These are phyloP conservation scores for Phylloscopus trochilus DNA, from an alignment of 2,113 vertebrate species.

Conservation along the genomic window DNA sequence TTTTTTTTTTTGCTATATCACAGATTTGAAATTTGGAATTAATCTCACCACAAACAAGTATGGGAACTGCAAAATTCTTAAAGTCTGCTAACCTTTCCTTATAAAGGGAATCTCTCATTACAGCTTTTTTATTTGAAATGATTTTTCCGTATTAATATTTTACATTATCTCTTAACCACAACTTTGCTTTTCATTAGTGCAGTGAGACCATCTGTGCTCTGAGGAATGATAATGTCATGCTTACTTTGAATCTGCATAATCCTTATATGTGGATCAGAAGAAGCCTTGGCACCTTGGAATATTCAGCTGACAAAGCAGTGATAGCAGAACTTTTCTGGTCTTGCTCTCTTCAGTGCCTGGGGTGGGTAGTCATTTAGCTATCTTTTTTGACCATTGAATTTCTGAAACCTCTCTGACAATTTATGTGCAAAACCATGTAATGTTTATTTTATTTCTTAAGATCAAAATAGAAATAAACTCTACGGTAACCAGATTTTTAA, in stretches of 20 bases:
- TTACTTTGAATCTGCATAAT: neutral
- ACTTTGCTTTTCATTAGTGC: neutral
- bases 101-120: neutral
- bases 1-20: neutral
- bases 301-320: neutral
- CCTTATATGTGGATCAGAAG: neutral
- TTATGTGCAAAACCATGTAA: neutral
- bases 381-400: neutral
- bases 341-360: neutral
- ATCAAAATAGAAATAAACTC: neutral
- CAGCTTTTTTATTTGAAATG: neutral
- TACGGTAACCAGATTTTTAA: neutral
- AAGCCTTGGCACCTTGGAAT: neutral
- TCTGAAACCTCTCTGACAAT: neutral
- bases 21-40: neutral
- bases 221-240: neutral
- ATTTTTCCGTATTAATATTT: neutral
- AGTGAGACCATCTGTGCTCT: neutral
- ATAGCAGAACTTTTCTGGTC: neutral
- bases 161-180: neutral
- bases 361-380: rapidly evolving
- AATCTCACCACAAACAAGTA: neutral
- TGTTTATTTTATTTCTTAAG: neutral
- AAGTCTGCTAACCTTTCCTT: neutral
- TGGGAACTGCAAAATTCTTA: neutral